phyloP scores from a whole-genome alignment of 2,888 invertebrate species.

The Embidobia sp. region DNA sequence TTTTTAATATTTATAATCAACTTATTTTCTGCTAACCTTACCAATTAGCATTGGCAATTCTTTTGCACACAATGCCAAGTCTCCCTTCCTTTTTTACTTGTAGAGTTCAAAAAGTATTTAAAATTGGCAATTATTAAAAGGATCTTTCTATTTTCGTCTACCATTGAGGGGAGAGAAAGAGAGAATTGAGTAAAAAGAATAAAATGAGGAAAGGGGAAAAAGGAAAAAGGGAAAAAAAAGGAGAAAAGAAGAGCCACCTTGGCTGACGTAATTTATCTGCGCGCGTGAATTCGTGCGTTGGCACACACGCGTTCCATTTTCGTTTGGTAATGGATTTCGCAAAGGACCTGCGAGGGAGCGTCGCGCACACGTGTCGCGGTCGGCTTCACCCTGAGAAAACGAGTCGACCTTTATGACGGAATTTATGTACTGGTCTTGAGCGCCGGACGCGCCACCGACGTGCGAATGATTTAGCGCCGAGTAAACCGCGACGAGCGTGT shows the following conservation, averaged over 20 bases:
- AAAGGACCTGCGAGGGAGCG: neutral
- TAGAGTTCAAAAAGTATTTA: too few relatives aligned
- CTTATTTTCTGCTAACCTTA: too few relatives aligned
- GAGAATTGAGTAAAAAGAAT: too few relatives aligned
- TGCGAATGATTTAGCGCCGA: conserved; percentile 51
- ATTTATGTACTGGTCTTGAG: conserved; percentile 57
- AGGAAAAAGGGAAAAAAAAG: neutral
- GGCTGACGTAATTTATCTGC: conserved; percentile 1
- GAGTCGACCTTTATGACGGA: conserved; percentile 45
- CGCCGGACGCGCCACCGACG: conserved; percentile 26
- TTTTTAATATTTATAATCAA: too few relatives aligned
- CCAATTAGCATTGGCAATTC: too few relatives aligned
- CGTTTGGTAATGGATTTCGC: conserved; percentile 34
- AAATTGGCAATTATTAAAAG: too few relatives aligned
- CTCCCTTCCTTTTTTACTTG: too few relatives aligned
- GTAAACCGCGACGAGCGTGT: conserved; percentile 44
- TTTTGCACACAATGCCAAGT: too few relatives aligned
- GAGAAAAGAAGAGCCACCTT: too few relatives aligned
- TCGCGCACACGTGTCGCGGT: conserved; percentile 27
- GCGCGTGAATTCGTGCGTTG: conserved; percentile 11
- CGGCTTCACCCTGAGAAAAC: too few relatives aligned
- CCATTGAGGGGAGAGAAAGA: too few relatives aligned
- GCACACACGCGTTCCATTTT: conserved; percentile 15
- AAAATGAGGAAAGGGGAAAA: conserved; percentile 3
- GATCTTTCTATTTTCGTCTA: neutral